Evolutionary conservation across 1,140 invertebrate species (phyloP).

Genomic region (Watersipora subatra): DNA sequence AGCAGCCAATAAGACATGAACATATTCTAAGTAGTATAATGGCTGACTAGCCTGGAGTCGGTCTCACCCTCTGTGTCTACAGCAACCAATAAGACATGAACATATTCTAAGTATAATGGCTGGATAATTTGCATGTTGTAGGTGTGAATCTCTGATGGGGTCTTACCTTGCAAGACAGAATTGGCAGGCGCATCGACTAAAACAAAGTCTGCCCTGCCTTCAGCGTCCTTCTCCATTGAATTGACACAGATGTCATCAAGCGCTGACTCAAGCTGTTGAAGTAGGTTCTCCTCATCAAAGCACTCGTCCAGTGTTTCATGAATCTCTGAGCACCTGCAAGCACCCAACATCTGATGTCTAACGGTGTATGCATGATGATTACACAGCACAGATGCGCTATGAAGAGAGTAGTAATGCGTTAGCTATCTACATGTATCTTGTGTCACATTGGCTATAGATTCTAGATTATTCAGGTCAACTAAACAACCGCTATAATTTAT

Average conservation of each 20-base stretch:
- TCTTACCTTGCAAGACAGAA: neutral
- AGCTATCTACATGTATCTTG: no score
- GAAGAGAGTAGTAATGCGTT: no score
- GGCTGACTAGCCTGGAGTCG: neutral
- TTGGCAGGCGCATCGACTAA: neutral
- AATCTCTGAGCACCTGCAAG: neutral
- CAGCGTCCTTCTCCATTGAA: neutral
- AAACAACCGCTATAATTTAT: no score
- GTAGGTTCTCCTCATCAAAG: neutral
- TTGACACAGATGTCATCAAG: neutral
- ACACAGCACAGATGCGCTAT: no score
- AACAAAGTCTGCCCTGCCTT: neutral
- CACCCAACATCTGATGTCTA: constrained; percentile 7
- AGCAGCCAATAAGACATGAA: no score
- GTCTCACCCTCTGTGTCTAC: neutral
- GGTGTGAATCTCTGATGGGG: no score
- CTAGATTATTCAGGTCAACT: no score
- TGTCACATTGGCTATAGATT: no score
- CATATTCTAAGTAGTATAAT: neutral
- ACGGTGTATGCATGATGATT: no score
- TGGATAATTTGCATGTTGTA: no score
- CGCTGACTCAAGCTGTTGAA: neutral
- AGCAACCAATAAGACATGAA: no score
- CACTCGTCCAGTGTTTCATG: neutral
- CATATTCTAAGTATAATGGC: neutral